Percentiles rank a stretch among this genome's conserved stretches.
These are phyloP conservation scores for Parapristionchus giblindavisi DNA, from an alignment of 2,888 invertebrate genomes.

Conservation along the genomic window DNA sequence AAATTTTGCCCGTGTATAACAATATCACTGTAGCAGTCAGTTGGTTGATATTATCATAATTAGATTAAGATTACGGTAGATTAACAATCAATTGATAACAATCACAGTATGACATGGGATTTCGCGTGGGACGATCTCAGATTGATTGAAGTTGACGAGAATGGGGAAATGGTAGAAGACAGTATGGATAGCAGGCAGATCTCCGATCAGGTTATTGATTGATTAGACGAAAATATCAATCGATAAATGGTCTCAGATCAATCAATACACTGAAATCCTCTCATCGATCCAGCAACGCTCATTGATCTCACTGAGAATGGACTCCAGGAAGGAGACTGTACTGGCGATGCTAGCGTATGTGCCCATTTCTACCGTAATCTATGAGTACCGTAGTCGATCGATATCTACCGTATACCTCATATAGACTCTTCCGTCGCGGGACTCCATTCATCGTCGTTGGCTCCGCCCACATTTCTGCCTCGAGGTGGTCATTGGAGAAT, in stretches of 20 bases:
- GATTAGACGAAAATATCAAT: not conserved
- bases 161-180: slow-evolving; percentile 1
- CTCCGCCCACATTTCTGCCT: not conserved
- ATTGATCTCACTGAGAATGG: slow-evolving; percentile 26
- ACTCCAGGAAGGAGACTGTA: slow-evolving; percentile 3
- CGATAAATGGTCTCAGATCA: slow-evolving; percentile 10
- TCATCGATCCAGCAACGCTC: slow-evolving; percentile 2
- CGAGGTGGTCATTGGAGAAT: slow-evolving; percentile 12
- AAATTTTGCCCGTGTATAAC: too few relatives aligned
- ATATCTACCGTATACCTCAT: slow-evolving; percentile 14
- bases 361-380: slow-evolving; percentile 20
- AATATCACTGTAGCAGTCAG: too few relatives aligned
- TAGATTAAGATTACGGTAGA: too few relatives aligned
- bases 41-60: too few relatives aligned
- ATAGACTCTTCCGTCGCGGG: slow-evolving; percentile 16
- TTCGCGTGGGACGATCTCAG: not conserved
- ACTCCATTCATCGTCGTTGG: slow-evolving; percentile 23
- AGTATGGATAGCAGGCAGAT: slow-evolving; percentile 1
- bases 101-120: slow-evolving; percentile 16
- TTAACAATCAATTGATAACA: too few relatives aligned
- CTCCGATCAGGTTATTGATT: slow-evolving; percentile 1
- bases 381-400: not conserved
- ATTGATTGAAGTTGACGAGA: slow-evolving; percentile 20
- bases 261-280: slow-evolving; percentile 14
- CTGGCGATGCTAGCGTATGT: slow-evolving; percentile 25